phyloP scores from a whole-genome alignment of 2,113 vertebrate genomes.

The Lonchura striata region DNA sequence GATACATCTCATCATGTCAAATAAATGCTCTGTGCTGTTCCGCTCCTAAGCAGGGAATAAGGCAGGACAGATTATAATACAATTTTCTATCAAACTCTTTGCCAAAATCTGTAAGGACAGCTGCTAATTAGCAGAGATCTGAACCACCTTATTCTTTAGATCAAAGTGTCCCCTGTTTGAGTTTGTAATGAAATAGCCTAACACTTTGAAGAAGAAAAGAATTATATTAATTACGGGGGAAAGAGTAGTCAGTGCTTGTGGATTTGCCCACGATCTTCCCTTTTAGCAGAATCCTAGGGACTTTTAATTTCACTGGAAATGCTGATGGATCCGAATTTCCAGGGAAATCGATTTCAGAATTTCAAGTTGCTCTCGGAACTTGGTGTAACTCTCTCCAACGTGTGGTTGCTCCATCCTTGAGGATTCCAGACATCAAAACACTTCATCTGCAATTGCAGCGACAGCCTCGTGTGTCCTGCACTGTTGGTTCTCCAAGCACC shows the following conservation, averaged over 20 bases:
- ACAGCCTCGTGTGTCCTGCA: neutral
- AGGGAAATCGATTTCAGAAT: neutral
- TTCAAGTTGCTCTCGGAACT: neutral
- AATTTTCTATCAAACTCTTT: neutral
- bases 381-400: neutral
- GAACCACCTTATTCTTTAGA: constrained; percentile 30
- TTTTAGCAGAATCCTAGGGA: neutral
- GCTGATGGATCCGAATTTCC: neutral
- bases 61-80: neutral
- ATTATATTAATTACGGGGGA: neutral
- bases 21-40: neutral
- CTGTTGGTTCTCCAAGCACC: neutral
- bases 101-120: constrained; percentile 28
- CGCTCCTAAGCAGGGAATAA: neutral
- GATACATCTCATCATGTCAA: neutral
- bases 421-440: neutral
- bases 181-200: constrained; percentile 10
- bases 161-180: constrained; percentile 30
- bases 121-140: constrained; percentile 45
- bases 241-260: neutral
- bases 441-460: neutral
- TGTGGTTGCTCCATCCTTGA: neutral
- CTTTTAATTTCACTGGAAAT: neutral
- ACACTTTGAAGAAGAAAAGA: constrained; percentile 44
- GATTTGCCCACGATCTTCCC: neutral